A percentile compares a stretch with the other conserved stretches of the same genome.
Conservation (phyloP, 1,140 invertebrate genomes). For the Drosophila pallidifrons region DNA sequence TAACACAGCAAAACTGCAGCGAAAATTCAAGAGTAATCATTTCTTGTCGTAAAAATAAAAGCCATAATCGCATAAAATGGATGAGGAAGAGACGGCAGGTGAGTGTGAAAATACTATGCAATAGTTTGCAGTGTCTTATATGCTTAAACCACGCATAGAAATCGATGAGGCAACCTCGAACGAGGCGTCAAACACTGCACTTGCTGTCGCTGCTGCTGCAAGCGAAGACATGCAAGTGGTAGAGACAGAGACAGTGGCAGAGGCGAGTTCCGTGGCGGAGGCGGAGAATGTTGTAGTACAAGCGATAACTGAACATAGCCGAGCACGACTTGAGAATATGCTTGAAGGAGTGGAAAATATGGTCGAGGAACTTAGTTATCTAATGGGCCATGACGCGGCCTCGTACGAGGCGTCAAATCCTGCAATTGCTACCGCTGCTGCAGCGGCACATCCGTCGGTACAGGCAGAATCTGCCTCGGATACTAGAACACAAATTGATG, state of each 20-base stretch:
- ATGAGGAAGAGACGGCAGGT: conserved; percentile 67
- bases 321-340: conserved; percentile 36
- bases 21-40: conserved; percentile 41
- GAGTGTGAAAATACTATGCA: not conserved
- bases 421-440: too few relatives aligned
- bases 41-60: conserved; percentile 9
- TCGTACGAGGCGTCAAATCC: too few relatives aligned
- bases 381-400: conserved; percentile 29
- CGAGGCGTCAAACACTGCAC: conserved; percentile 22
- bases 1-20: conserved; percentile 34
- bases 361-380: conserved; percentile 39
- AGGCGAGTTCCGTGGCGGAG: too few relatives aligned
- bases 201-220: conserved; percentile 8
- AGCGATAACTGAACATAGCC: conserved; percentile 10
- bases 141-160: conserved; percentile 44
- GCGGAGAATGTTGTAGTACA: too few relatives aligned
- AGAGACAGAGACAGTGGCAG: conserved; percentile 8
- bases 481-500: too few relatives aligned
- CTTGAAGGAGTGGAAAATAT: conserved; percentile 45
- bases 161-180: conserved; percentile 53
- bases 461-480: too few relatives aligned
- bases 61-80: conserved; percentile 42
- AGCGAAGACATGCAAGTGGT: conserved; percentile 18
- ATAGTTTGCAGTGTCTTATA: not conserved
- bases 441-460: too few relatives aligned